Evolutionary conservation across 2,888 invertebrate species (phyloP), one percentile per base, ranked within the genome.

Genomic region (Geotrupes spiniger): DNA sequence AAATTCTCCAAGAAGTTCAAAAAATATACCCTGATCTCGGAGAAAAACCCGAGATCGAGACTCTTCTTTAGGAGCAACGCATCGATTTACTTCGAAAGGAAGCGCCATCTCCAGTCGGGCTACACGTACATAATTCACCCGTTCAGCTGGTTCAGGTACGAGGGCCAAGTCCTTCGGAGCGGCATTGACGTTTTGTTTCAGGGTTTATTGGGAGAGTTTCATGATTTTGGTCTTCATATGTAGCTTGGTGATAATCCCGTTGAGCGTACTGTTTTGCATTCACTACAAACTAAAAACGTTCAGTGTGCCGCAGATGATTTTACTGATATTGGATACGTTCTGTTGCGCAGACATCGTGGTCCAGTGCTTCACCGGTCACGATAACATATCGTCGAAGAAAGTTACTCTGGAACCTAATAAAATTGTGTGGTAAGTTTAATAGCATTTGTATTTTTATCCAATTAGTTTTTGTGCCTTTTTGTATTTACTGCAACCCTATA

Each of bases 281-380:
- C 33, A 42, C 1, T 9, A 12, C 11, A 6, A 26, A 10, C 1
- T 12, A 1, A 10, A 25, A 10, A 10, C 31, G 17, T 11, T 8
- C n/a, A 11, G 15, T 6, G 3, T 6, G 6, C 12, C 9, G 9
- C 33, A 33, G 33, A 33, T 33, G 8, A 9, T 15, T 9, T 14
- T 33, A 14, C 14, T 33, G 8, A 14, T 36, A 2, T 51, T 53
- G 8, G 52, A 75, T 36, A 2, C 60, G 1, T 48, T 72, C 5
- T 65, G 66, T 0, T 59, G 69, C 2, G 29, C 68, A 1, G 69
- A 71, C 57, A 62, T 75, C 12, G 49, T 60, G 37, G 52, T 64
- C n/a, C 63, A 60, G 16, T 74, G 74, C 56, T 46, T 68, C 16
- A 73, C 72, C 3, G 76, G 75, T 21, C 71, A 68, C 58, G 62